Evolutionary conservation across 2,888 invertebrate species (phyloP).

Genomic region (Salticus scenicus): DNA sequence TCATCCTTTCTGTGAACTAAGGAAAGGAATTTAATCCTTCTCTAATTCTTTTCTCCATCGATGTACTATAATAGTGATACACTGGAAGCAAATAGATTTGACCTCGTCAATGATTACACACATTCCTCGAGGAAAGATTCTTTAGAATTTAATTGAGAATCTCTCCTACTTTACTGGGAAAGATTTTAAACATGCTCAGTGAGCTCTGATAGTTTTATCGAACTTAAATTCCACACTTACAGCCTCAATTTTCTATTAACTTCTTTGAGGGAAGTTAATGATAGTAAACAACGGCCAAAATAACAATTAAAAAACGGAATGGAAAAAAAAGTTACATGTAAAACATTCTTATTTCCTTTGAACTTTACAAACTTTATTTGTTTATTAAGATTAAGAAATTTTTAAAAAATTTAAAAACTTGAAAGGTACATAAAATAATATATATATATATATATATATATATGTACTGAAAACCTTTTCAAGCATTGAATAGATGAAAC

Average conservation of each 20-base stretch:
- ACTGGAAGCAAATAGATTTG: neutral
- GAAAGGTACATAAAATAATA: no score
- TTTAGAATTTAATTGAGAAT: conserved; percentile 4
- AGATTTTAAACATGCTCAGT: neutral
- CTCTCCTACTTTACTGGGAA: neutral
- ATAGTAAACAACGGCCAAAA: no score
- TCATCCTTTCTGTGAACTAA: neutral
- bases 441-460: no score
- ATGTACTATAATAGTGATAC: neutral
- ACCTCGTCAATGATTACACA: neutral
- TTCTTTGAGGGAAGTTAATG: no score
- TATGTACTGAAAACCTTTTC: no score
- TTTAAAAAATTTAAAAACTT: no score
- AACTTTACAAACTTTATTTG: no score
- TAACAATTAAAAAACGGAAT: no score
- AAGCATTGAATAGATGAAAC: no score
- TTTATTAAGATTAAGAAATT: no score
- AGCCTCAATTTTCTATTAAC: neutral
- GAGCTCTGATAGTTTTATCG: neutral
- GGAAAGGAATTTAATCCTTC: neutral
- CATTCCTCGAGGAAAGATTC: neutral
- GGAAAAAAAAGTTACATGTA: no score
- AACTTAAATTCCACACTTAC: neutral
- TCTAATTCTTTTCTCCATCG: neutral
- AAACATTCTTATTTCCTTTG: no score